Conservation (phyloP, 1,140 invertebrate species). For the Forficula auricularia region DNA sequence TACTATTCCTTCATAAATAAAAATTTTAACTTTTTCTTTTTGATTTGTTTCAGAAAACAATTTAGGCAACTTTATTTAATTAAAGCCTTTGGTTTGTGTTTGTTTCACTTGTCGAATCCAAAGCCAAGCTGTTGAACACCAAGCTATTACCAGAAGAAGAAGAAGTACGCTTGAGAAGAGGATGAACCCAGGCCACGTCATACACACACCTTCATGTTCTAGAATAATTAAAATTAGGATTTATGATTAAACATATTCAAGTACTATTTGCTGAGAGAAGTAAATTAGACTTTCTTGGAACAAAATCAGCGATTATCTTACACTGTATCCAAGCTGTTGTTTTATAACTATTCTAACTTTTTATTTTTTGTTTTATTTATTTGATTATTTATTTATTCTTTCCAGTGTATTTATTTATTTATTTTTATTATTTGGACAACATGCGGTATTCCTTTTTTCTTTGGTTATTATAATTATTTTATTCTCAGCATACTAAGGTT, state of each 20-base stretch:
- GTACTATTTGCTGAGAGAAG: background rate
- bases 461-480: too few species aligned
- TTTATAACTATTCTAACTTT: background rate
- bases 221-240: too few species aligned
- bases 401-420: too few species aligned
- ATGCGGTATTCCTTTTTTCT: too few species aligned
- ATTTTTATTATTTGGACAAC: too few species aligned
- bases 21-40: too few species aligned
- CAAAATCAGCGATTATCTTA: background rate
- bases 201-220: constrained; percentile 23
- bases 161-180: constrained; percentile 23
- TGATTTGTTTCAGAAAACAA: too few species aligned
- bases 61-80: too few species aligned
- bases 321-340: background rate
- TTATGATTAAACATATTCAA: too few species aligned
- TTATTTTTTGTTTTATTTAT: background rate
- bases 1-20: too few species aligned
- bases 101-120: constrained; percentile 11
- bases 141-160: constrained; percentile 24
- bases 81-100: too few species aligned
- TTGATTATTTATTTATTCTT: background rate
- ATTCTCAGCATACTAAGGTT: too few species aligned
- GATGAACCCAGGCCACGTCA: constrained; percentile 27
- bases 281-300: constrained; percentile 6
- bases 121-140: constrained; percentile 22